Base-by-base conservation (phyloP, 2,888 invertebrate genomes). In the Tinea pellionella region DNA sequence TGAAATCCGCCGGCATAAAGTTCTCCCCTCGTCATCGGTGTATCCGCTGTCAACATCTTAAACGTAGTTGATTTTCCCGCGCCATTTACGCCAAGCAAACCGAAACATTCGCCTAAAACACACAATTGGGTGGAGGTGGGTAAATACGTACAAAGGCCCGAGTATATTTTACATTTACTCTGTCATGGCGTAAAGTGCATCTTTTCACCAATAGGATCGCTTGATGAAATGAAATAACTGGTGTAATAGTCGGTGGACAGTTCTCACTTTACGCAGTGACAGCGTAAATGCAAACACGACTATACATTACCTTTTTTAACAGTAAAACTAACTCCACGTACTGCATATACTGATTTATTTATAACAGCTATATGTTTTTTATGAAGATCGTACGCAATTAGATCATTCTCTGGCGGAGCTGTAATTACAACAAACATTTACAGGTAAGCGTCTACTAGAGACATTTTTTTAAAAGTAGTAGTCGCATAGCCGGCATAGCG, bases 21-120 rank as follows among this genome's bases (percentile, higher is more conserved):
- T 0, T 65, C 63, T 0, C 90, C 91, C 0, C 73, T 66, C 0
- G 89, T 88, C 63, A 86, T 66, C 15, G 73, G 74, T 62, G 89
- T 89, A 69, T 93, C 92, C 0, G 92, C 92, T 0, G 95, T 94
- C 59, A 96, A 80, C 92, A 96, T 94, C 74, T 92, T 91, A 77
- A 97, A 97, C 0, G 95, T 94, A 2, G 92, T 93, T 0, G 94
- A 93, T 77, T 96, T 96, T 6, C 95, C 96, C 0, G 96, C 95
- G 12, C 96, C 95, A 74, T 96, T 96, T 12, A 94, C 92, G 0
- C 96, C 96, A 60, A 96, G 80, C 24, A 96, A 81, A 0, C 96
- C 96, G 70, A 95, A 94, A 69, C 95, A 96, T 77, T 95, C 94
- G 1, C 93, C 93, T 70, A 29, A 30, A 15, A 57, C n/a, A 55